phyloP scores from a whole-genome alignment of 1,140 invertebrate genomes.

The Solenopsis invicta region DNA sequence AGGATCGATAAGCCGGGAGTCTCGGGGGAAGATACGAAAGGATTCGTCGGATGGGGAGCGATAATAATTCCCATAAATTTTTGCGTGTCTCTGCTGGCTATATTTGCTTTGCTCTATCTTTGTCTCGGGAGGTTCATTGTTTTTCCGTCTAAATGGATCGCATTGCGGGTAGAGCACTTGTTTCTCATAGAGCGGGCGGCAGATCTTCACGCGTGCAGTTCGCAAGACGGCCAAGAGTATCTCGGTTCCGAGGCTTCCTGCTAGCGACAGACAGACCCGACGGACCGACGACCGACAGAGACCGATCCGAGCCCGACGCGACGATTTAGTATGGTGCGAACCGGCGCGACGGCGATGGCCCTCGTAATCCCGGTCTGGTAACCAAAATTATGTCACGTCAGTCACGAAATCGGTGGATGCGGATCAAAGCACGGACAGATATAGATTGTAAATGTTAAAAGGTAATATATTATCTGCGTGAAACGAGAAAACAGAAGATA shows the following conservation, averaged over 20 bases:
- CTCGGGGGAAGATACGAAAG: constrained; percentile 3
- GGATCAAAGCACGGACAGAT: constrained; percentile 67
- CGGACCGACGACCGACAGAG: constrained; percentile 83
- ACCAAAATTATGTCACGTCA: constrained; percentile 85
- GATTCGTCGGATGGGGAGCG: constrained; percentile 18
- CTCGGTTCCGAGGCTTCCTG: constrained; percentile 86
- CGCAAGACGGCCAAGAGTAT: constrained; percentile 83
- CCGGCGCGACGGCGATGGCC: constrained; percentile 92
- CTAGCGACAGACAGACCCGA: constrained; percentile 79
- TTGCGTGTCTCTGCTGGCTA: constrained; percentile 37
- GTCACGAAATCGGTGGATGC: constrained; percentile 79
- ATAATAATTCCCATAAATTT: constrained; percentile 22
- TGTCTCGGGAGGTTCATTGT: constrained; percentile 38
- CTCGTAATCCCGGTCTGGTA: constrained; percentile 91
- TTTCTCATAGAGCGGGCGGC: constrained; percentile 78
- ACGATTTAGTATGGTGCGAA: constrained; percentile 93
- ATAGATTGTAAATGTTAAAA: constrained; percentile 52
- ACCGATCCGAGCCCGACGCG: constrained; percentile 85
- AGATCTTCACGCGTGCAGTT: constrained; percentile 84
- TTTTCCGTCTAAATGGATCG: constrained; percentile 73
- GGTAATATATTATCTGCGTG: constrained; percentile 62
- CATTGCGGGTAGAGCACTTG: constrained; percentile 77
- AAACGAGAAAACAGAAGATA: constrained; percentile 58
- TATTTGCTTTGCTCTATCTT: constrained; percentile 23
- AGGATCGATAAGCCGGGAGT: constrained; percentile 46